Evolutionary conservation across 2,113 vertebrate genomes (phyloP).

Genomic region (Melierax canorus): DNA sequence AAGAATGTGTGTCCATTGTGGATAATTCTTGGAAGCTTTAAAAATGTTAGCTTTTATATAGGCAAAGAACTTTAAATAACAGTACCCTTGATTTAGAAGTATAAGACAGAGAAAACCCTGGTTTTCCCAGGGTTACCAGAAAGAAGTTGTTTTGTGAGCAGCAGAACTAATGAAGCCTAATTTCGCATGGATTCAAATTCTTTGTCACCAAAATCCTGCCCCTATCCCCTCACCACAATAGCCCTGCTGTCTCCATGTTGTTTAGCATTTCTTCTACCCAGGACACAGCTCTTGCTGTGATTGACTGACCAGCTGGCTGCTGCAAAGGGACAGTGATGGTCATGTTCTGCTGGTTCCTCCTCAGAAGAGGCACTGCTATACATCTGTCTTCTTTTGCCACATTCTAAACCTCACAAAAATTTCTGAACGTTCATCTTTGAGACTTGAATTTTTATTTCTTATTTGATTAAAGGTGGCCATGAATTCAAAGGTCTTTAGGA

Average conservation of each 20-base stretch:
- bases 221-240: neutral
- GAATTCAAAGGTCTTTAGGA: neutral
- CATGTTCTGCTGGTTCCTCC: neutral
- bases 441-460: neutral
- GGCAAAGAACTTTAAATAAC: neutral
- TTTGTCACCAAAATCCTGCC: neutral
- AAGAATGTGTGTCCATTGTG: neutral
- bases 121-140: neutral
- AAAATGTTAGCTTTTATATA: neutral
- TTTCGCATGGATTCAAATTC: neutral
- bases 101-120: neutral
- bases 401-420: neutral
- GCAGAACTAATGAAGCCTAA: constrained; percentile 10
- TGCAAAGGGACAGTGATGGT: neutral
- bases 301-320: neutral
- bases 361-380: neutral
- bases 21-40: neutral
- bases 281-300: neutral
- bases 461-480: neutral
- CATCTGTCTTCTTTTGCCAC: neutral
- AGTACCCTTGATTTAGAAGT: neutral
- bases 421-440: neutral
- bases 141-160: neutral
- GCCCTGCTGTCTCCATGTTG: neutral
- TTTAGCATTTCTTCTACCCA: neutral